Conservation (phyloP, 2,888 invertebrate genomes). For the Phyllotreta cruciferae region DNA sequence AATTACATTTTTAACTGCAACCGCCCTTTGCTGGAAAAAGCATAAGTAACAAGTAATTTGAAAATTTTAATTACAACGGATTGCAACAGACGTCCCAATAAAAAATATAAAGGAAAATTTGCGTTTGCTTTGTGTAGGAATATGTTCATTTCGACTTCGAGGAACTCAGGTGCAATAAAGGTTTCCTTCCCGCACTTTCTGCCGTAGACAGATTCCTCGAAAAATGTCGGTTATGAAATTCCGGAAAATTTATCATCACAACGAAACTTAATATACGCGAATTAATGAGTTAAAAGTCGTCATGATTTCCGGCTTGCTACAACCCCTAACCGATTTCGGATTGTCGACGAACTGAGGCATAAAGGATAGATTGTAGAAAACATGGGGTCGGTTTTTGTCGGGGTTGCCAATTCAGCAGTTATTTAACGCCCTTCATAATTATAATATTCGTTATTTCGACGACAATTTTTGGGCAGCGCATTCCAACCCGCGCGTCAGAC, state of each 20-base stretch:
- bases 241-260: slow-evolving; percentile 25
- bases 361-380: slow-evolving; percentile 37
- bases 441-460: slow-evolving; percentile 18
- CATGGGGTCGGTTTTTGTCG: slow-evolving; percentile 32
- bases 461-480: not conserved
- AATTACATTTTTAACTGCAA: too few species aligned
- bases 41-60: too few species aligned
- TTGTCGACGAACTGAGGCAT: slow-evolving; percentile 36
- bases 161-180: slow-evolving; percentile 25
- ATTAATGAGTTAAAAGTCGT: slow-evolving; percentile 36
- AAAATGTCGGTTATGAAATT: slow-evolving; percentile 34
- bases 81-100: too few species aligned
- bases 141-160: slow-evolving; percentile 19
- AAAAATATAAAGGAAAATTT: too few species aligned
- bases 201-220: slow-evolving; percentile 20
- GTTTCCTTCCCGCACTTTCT: not conserved
- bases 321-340: slow-evolving; percentile 34
- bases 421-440: slow-evolving; percentile 29
- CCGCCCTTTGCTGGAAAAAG: too few species aligned
- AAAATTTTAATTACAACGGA: too few species aligned
- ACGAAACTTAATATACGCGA: slow-evolving; percentile 32
- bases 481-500: too few species aligned
- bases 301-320: slow-evolving; percentile 35
- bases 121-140: too few species aligned
- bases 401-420: slow-evolving; percentile 26